Evolutionary conservation across 2,888 invertebrate species (phyloP), one percentile per base, ranked within the genome.

Genomic region (Sminthurinus aureus): DNA sequence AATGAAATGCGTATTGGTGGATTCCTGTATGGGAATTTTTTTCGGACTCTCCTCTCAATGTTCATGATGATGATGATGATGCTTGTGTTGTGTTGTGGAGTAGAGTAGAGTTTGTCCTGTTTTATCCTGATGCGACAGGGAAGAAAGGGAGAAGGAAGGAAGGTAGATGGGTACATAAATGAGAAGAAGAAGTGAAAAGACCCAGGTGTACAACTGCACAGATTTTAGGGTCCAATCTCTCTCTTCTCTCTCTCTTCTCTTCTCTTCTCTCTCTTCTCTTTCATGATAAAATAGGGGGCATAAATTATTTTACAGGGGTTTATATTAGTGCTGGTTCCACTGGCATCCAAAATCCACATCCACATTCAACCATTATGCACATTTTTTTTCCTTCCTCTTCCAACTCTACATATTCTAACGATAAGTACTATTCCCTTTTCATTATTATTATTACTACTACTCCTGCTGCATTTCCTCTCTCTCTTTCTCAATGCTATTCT

Each of bases 301-400:
- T 87, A 87, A 87, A 86, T 87, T 86, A 87, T 87, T 87, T 87
- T 86, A 85, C 87, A 86, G 86, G 86, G 85, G 86, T 71, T 85
- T 87, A 1, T 38, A 6, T 38, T 38, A 38, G 38, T 38, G 38
- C 38, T 38, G 38, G 38, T 38, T 38, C 38, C 38, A 4, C 38
- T 38, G 38, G 38, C 38, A 38, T 38, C 38, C 38, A 38, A 38
- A 38, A 38, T 38, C 1, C 1, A 38, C 1, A 6, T 38, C 38
- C 38, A 38, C 38, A 38, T 38, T 6, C 38, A 38, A 74, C 73
- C 74, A 73, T 81, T 73, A 81, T 73, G 80, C 80, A 73, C 73
- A 81, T 71, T 80, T 80, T 80, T 50, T 66, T 69, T n/a, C 58
- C 76, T 24, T 75, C 20, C 38, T 38, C 38, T 38, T 58, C 76